phyloP scores from a whole-genome alignment of 2,797 vertebrate genomes.

The Pangasius macronema region DNA sequence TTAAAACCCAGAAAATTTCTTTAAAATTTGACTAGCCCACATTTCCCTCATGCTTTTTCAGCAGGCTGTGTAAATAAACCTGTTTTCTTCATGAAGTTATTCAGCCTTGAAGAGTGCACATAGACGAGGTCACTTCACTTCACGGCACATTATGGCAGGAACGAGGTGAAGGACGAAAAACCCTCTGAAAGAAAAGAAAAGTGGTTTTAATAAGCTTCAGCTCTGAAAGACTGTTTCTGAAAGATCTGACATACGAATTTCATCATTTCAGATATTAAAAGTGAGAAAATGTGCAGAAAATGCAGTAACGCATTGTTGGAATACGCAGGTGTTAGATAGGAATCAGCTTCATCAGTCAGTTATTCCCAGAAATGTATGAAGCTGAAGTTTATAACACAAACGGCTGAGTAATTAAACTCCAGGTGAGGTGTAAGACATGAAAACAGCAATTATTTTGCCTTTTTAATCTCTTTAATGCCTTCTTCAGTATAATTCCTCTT shows the following conservation, averaged over 20 bases:
- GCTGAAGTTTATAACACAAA: neutral
- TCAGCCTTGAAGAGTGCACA: neutral
- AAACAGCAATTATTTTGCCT: neutral
- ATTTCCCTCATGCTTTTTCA: neutral
- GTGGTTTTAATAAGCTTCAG: neutral
- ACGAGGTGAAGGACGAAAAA: neutral
- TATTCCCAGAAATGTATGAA: neutral
- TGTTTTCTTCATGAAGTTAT: neutral
- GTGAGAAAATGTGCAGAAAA: neutral
- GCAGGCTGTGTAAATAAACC: neutral
- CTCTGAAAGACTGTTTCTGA: neutral
- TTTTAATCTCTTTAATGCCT: neutral
- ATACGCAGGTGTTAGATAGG: constrained; percentile 11
- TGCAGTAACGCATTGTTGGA: neutral
- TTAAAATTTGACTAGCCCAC: neutral
- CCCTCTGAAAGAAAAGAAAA: neutral
- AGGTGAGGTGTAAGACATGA: neutral
- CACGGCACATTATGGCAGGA: neutral
- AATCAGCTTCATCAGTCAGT: neutral
- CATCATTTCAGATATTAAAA: constrained; percentile 6
- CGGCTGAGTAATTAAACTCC: neutral
- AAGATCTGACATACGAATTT: neutral
- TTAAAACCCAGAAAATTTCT: neutral
- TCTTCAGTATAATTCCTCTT: neutral
- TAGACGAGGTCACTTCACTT: neutral